Conservation (phyloP, 2,113 vertebrate species). For the Phaetusa simplex region DNA sequence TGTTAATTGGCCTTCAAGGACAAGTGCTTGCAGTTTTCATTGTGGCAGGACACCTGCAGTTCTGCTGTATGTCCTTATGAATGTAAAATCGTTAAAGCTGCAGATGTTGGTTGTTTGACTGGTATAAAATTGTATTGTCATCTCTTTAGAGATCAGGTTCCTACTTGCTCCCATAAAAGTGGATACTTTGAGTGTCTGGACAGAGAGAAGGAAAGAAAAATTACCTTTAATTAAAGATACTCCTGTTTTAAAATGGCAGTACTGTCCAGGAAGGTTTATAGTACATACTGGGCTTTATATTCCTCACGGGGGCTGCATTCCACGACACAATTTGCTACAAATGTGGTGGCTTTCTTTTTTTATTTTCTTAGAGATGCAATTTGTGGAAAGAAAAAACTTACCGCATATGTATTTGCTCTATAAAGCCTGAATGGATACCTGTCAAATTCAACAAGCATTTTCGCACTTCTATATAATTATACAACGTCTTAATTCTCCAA, state of each 20-base stretch:
- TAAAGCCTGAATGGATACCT: background rate
- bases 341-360: background rate
- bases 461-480: background rate
- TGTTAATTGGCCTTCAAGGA: background rate
- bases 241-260: background rate
- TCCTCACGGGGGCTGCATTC: background rate
- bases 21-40: background rate
- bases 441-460: background rate
- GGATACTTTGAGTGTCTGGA: background rate
- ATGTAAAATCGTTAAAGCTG: background rate
- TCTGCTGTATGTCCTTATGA: background rate
- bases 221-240: background rate
- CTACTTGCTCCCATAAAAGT: background rate
- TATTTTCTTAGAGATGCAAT: background rate
- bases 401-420: background rate
- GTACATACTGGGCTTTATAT: background rate
- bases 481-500: background rate
- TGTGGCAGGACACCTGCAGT: background rate
- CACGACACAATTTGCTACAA: background rate
- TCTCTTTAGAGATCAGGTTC: background rate
- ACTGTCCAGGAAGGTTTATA: background rate
- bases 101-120: background rate
- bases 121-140: background rate
- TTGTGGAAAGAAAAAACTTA: background rate
- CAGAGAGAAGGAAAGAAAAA: background rate